These are phyloP conservation scores for Dorcus hopei DNA, from an alignment of 2,888 invertebrate species.

Conservation along the genomic window DNA sequence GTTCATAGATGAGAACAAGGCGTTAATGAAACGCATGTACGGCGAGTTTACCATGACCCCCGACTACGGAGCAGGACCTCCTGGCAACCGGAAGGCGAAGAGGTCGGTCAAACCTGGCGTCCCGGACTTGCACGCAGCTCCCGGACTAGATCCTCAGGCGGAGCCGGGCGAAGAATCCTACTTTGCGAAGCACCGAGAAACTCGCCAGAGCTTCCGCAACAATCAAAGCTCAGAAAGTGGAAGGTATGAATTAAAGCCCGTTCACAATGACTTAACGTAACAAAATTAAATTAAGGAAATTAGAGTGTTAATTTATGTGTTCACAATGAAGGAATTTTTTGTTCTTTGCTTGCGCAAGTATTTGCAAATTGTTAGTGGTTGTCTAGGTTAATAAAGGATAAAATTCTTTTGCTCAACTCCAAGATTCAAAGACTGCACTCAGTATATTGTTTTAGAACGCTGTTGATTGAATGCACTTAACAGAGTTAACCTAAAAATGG, in stretches of 20 bases:
- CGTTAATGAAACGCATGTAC: conserved; percentile 89
- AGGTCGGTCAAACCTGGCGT: conserved; percentile 50
- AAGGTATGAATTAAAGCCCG: conserved; percentile 49
- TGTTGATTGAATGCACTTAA: too few species aligned
- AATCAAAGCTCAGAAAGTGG: conserved; percentile 55
- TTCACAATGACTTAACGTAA: too few species aligned
- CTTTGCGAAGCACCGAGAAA: conserved; percentile 55
- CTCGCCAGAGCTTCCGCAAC: conserved; percentile 54
- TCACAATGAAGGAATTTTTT: too few species aligned
- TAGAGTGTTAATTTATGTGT: too few species aligned
- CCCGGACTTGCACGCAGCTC: conserved; percentile 58
- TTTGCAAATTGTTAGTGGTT: too few species aligned
- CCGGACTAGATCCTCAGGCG: conserved; percentile 47
- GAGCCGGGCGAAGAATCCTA: conserved; percentile 53
- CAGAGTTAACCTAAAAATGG: too few species aligned
- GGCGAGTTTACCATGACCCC: conserved; percentile 76
- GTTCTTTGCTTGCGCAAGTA: too few species aligned
- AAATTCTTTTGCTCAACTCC: too few species aligned
- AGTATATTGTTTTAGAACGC: too few species aligned
- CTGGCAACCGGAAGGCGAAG: conserved; percentile 48
- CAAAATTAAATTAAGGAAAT: too few species aligned
- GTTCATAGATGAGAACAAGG: conserved; percentile 93
- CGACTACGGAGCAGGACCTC: conserved; percentile 45
- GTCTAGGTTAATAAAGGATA: too few species aligned
- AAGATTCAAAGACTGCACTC: too few species aligned